phyloP scores from a whole-genome alignment of 2,113 vertebrate species.

The Odocoileus hemionus region DNA sequence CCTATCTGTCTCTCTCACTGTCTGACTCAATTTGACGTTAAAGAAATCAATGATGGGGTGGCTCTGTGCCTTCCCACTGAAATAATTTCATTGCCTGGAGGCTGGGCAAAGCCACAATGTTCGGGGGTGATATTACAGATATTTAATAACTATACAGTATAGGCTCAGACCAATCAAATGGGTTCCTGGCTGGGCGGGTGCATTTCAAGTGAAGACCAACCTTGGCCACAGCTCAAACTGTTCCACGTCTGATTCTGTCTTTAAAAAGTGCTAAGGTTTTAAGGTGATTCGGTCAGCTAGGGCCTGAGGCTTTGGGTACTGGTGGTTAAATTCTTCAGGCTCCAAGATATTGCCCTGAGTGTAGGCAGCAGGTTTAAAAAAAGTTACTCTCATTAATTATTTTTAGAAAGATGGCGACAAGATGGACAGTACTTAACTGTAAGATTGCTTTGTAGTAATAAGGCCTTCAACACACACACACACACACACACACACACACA shows the following conservation, averaged over 20 bases:
- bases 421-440: conserved; percentile 78
- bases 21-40: conserved; percentile 28
- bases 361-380: conserved; percentile 42
- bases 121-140: conserved; percentile 4
- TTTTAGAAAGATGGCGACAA: conserved; percentile 68
- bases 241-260: conserved; percentile 39
- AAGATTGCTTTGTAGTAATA: conserved; percentile 65
- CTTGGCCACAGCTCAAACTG: conserved; percentile 16
- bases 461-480: conserved; percentile 45
- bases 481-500: conserved; percentile 14
- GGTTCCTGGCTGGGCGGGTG: not conserved
- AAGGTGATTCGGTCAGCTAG: conserved; percentile 43
- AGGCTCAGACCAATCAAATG: not conserved
- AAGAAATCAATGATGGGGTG: conserved; percentile 36
- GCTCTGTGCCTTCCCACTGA: not conserved
- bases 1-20: not conserved
- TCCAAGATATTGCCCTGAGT: conserved; percentile 49
- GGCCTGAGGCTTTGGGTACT: conserved; percentile 14
- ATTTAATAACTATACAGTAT: not conserved
- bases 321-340: conserved; percentile 39
- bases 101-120: not conserved
- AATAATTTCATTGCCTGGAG: conserved; percentile 41
- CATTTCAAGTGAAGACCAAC: not conserved
- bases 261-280: conserved; percentile 54
- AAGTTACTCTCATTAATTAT: conserved; percentile 35